Evolutionary conservation across 2,797 vertebrate genomes (phyloP), one percentile per base, ranked within the genome.

Genomic region (Muraenolepis orangiensis): DNA sequence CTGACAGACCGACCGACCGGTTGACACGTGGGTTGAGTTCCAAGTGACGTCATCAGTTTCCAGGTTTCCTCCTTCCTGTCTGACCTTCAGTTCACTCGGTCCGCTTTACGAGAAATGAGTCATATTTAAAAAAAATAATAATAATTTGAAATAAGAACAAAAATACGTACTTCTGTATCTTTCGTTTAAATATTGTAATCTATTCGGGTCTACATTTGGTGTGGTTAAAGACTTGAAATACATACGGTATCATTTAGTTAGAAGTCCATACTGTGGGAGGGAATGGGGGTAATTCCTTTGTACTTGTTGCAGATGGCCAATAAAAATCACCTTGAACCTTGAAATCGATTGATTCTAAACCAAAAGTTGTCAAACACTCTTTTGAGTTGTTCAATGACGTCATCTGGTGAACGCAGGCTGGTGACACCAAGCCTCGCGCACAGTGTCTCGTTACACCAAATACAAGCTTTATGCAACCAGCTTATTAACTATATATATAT

Each of bases 51-150:
- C 28, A 67, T 31, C 23, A 67, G 81, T 82, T 76, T 80, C 72
- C 73, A 64, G 86, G 87, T 87, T 89, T 88, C 91, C 80, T 75
- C 77, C 83, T 88, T 89, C 76, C 88, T 76, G 14, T 72, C 30
- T n/a, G n/a, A n/a, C n/a, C n/a, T n/a, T n/a, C n/a, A n/a, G n/a
- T n/a, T n/a, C n/a, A n/a, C n/a, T n/a, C n/a, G n/a, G 74, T 70
- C 81, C 32, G 51, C 42, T 69, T 14, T 36, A 69, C 12, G 78
- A 57, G n/a, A 67, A 61, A 71, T 77, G 20, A 46, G 14, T 46
- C 18, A 46, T 46, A 20, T 46, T 46, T 10, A 7, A 10, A 38
- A 38, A 10, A 38, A 38, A 1, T n/a, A n/a, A 4, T 10, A 38
- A 10, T 10, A 10, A 38, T 4, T 66, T 1, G 28, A 66, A 66